phyloP scores from a whole-genome alignment of 2,888 invertebrate species.

The Epinotia nisella region DNA sequence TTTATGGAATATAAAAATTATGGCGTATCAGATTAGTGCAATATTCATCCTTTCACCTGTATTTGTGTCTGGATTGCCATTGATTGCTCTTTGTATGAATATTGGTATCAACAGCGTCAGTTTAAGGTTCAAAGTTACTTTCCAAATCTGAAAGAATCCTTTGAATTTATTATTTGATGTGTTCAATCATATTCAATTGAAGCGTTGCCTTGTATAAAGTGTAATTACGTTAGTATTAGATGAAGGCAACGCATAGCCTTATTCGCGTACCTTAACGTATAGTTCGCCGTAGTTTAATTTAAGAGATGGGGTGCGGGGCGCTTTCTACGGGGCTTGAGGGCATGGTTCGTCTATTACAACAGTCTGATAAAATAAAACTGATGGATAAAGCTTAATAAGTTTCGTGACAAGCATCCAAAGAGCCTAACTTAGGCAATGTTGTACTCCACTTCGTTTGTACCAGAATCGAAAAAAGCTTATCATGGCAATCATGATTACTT shows the following conservation, averaged over 20 bases:
- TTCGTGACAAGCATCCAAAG: too few species aligned
- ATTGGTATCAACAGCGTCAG: background rate
- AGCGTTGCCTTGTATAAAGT: constrained; percentile 37
- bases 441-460: too few species aligned
- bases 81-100: background rate
- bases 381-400: background rate
- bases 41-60: background rate
- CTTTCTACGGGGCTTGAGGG: background rate
- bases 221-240: constrained; percentile 19
- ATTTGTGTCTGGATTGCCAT: background rate
- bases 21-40: too few species aligned
- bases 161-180: constrained; percentile 45
- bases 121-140: constrained; percentile 31
- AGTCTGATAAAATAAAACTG: background rate
- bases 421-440: too few species aligned
- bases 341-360: background rate
- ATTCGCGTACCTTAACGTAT: constrained; percentile 50
- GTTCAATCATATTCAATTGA: constrained; percentile 50
- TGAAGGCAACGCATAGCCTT: constrained; percentile 48
- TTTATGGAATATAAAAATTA: too few species aligned
- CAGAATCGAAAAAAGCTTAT: too few species aligned
- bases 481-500: too few species aligned
- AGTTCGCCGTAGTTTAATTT: constrained; percentile 35
- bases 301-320: constrained; percentile 7
- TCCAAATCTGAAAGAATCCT: constrained; percentile 35